phyloP scores from a whole-genome alignment of 2,888 invertebrate genomes.

The Chalcosyrphus nemorum region DNA sequence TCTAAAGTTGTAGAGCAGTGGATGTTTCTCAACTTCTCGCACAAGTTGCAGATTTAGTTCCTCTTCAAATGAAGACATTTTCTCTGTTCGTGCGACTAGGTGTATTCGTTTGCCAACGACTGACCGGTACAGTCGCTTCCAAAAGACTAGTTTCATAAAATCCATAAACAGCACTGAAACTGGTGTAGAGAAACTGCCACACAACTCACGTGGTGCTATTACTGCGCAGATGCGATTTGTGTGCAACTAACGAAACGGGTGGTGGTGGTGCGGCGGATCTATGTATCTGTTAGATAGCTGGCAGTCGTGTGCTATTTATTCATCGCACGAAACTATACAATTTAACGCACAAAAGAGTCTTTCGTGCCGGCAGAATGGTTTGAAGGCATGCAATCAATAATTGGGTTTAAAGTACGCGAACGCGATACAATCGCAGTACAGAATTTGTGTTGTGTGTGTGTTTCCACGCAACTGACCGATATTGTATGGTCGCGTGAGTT shows the following conservation, averaged over 20 bases:
- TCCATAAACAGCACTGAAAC: conserved; percentile 1
- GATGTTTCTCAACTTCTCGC: conserved; percentile 26
- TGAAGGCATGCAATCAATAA: too few species aligned
- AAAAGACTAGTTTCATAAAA: conserved; percentile 32
- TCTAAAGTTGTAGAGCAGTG: conserved; percentile 10
- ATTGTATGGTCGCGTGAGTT: too few species aligned
- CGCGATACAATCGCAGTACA: too few species aligned
- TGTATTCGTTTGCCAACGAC: neutral
- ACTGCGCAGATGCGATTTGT: neutral
- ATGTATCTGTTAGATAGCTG: neutral
- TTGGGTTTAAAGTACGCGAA: too few species aligned
- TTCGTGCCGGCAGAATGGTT: neutral
- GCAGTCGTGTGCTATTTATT: conserved; percentile 1
- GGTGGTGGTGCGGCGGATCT: neutral
- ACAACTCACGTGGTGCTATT: neutral
- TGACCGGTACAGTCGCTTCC: conserved; percentile 12
- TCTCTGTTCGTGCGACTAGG: neutral
- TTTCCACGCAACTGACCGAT: too few species aligned
- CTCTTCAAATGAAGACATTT: conserved; percentile 16
- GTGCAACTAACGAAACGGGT: neutral
- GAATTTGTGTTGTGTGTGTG: too few species aligned
- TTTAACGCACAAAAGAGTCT: neutral
- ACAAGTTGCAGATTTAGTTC: neutral
- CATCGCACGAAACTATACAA: conserved; percentile 22
- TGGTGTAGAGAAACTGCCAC: neutral